phyloP scores from a whole-genome alignment of 2,113 vertebrate species.

The Epinephelus cyanopodus region DNA sequence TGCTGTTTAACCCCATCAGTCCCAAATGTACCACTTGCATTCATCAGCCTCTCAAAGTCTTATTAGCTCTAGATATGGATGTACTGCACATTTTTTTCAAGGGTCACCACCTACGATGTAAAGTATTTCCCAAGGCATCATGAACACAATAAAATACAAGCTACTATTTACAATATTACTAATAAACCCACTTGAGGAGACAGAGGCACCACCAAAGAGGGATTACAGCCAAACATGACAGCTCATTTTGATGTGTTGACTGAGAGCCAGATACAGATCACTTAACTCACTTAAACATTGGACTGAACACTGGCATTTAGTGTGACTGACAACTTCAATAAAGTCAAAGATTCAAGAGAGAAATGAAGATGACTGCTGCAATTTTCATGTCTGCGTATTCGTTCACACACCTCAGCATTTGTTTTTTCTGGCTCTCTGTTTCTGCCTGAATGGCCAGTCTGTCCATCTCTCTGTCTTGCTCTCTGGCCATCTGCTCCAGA shows the following conservation, averaged over 20 bases:
- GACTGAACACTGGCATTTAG: background rate
- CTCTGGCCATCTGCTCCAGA: conserved; percentile 92
- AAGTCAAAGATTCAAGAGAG: background rate
- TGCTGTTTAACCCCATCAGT: background rate
- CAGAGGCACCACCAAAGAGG: background rate
- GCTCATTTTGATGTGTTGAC: background rate
- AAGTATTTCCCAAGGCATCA: background rate
- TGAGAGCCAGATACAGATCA: background rate
- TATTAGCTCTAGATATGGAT: background rate
- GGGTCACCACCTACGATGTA: background rate
- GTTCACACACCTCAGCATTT: conserved; percentile 90
- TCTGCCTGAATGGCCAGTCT: conserved; percentile 88
- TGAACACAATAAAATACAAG: background rate
- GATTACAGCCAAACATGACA: background rate
- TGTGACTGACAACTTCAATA: background rate
- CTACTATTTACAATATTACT: background rate
- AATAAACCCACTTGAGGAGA: background rate
- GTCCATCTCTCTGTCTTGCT: conserved; percentile 93
- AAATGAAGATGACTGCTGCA: background rate
- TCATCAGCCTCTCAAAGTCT: background rate
- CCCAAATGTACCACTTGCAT: background rate
- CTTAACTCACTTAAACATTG: background rate
- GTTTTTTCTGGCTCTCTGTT: conserved; percentile 91
- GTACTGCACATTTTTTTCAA: background rate
- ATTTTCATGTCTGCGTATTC: background rate